These are phyloP conservation scores for Metopolophium dirhodum DNA, from an alignment of 1,140 invertebrate species.

Conservation along the genomic window DNA sequence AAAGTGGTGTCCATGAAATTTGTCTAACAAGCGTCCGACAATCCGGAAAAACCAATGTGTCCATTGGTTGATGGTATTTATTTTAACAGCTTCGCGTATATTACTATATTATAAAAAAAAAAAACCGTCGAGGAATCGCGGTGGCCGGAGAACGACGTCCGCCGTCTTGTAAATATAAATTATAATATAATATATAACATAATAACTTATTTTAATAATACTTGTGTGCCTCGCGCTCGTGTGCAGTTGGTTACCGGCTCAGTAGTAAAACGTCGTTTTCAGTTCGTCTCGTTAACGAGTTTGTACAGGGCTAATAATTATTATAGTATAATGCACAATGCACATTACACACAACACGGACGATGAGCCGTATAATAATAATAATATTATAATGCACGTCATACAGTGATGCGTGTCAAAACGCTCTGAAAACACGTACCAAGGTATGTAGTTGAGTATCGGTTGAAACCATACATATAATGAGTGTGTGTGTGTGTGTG, in stretches of 20 bases:
- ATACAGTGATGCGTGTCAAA: slow-evolving; percentile 22
- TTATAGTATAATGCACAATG: not conserved
- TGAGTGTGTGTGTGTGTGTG: not conserved
- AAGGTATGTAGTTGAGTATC: not conserved
- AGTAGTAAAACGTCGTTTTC: not conserved
- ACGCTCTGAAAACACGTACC: not conserved
- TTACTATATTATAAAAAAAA: no score
- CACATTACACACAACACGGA: not conserved
- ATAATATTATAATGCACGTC: not conserved
- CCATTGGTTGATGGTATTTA: no score
- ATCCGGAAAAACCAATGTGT: no score
- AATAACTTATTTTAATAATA: slow-evolving; percentile 3
- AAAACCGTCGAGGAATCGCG: no score
- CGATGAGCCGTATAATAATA: not conserved
- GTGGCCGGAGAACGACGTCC: no score
- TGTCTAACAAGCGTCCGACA: no score
- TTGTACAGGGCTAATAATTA: not conserved
- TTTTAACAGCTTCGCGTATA: no score
- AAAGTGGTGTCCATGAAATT: no score
- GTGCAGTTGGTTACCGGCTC: not conserved
- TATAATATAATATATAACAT: not conserved
- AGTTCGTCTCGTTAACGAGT: slow-evolving; percentile 13
- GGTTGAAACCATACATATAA: not conserved
- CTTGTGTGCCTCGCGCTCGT: not conserved
- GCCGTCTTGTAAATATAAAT: not conserved